Evolutionary conservation across 1,140 invertebrate species (phyloP).

Genomic region (Melipona quadrifasciata): DNA sequence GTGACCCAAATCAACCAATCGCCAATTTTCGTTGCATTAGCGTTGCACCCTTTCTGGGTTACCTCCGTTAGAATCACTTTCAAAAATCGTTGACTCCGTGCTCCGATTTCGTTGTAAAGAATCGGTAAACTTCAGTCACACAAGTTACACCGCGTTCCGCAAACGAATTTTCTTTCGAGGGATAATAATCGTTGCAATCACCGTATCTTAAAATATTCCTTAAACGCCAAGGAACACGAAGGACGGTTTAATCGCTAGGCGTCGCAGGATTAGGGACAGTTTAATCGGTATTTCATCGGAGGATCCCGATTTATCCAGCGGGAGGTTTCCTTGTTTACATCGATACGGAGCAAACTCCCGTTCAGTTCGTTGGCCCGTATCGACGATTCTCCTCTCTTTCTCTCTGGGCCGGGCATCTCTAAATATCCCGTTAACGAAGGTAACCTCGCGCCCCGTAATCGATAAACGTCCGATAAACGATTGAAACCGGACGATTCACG

Average conservation of each 20-base stretch:
- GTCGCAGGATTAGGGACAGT: too few relatives aligned
- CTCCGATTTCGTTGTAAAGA: too few relatives aligned
- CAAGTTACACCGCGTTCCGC: too few relatives aligned
- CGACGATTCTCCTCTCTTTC: neutral
- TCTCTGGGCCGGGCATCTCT: neutral
- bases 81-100: too few relatives aligned
- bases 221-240: too few relatives aligned
- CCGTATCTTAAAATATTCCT: neutral
- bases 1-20: too few relatives aligned
- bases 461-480: slow-evolving; percentile 11
- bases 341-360: slow-evolving; percentile 6
- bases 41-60: too few relatives aligned
- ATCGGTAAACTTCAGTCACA: too few relatives aligned
- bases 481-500: neutral
- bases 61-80: too few relatives aligned
- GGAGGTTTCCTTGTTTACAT: slow-evolving; percentile 30
- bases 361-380: slow-evolving; percentile 5
- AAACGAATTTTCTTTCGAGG: too few relatives aligned
- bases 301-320: neutral
- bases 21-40: too few relatives aligned
- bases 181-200: neutral
- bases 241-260: neutral
- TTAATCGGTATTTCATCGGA: neutral
- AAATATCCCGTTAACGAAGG: slow-evolving; percentile 37
- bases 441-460: neutral